Conservation (phyloP, 2,797 vertebrate genomes). For the Eurystomus glaucurus region DNA sequence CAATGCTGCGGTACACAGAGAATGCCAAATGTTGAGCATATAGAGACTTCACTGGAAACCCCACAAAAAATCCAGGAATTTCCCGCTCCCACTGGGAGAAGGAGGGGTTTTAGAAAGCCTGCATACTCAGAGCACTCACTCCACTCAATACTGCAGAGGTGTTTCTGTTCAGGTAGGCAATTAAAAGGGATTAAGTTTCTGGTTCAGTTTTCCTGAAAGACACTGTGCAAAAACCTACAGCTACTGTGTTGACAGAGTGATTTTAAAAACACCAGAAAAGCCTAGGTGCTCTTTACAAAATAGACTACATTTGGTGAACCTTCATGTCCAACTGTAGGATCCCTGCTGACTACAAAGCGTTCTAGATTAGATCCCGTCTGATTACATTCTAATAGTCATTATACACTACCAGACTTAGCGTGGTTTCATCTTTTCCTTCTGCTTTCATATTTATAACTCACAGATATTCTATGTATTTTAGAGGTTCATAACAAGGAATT, state of each 20-base stretch:
- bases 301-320: background rate
- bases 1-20: background rate
- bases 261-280: background rate
- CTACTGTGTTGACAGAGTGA: background rate
- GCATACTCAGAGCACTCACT: background rate
- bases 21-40: background rate
- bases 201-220: constrained; percentile 1
- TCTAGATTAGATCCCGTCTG: background rate
- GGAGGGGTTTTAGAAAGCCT: background rate
- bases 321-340: background rate
- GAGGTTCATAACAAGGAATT: background rate
- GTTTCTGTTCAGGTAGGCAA: background rate
- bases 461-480: background rate
- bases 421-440: background rate
- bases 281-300: background rate
- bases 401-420: background rate
- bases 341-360: background rate
- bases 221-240: background rate
- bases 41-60: background rate
- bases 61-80: background rate
- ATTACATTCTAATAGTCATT: background rate
- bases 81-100: background rate
- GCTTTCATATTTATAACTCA: background rate
- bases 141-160: background rate
- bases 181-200: constrained; percentile 4